Percentiles rank a stretch among this genome's conserved stretches.
Conservation (phyloP, 2,113 vertebrate species). For the Chionis minor region DNA sequence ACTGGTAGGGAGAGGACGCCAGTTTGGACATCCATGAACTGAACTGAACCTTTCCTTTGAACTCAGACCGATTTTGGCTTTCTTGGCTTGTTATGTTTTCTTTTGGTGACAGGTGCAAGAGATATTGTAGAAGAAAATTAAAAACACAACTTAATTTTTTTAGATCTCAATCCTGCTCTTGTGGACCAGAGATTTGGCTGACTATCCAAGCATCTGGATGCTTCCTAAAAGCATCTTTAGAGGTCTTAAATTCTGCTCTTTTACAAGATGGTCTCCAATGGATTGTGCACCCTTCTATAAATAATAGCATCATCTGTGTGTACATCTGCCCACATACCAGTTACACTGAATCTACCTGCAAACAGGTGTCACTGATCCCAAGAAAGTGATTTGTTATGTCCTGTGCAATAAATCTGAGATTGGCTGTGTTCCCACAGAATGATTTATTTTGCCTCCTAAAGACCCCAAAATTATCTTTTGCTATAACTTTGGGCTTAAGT, state of each 20-base stretch:
- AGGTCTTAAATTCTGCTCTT: background rate
- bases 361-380: background rate
- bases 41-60: constrained; percentile 3
- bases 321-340: background rate
- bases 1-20: background rate
- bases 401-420: background rate
- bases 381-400: background rate
- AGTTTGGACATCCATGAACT: background rate
- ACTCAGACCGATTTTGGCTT: background rate
- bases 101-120: constrained; percentile 7
- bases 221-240: constrained; percentile 4
- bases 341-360: background rate
- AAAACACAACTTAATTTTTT: background rate
- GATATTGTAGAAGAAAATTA: constrained; percentile 17
- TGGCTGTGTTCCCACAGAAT: background rate
- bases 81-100: background rate
- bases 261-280: background rate
- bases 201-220: constrained; percentile 13
- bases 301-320: background rate
- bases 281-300: background rate
- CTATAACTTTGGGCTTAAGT: background rate
- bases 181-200: constrained; percentile 32
- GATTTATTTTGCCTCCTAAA: constrained; percentile 1
- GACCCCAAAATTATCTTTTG: background rate
- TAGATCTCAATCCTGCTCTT: background rate